Evolutionary conservation across 2,113 vertebrate species (phyloP), one percentile per base, ranked within the genome.

Genomic region (Aptenodytes patagonicus): DNA sequence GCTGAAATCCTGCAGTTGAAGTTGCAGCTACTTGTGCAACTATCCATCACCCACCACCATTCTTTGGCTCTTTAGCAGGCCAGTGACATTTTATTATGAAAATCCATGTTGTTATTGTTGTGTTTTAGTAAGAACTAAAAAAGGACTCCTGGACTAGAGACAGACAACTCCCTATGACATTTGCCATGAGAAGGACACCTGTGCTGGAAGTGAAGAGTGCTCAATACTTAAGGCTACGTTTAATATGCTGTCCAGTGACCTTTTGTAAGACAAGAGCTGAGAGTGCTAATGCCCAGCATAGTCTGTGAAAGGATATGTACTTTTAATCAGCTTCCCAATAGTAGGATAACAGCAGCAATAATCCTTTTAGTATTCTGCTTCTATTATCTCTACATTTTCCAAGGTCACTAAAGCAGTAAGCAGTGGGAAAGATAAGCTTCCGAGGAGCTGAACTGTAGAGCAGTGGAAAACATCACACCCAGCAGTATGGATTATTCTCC

Each of bases 261-360:
- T 72, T 85, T 51, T 26, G 14, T 32, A 73, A 80, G 40, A 49
- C 71, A 68, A 83, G 70, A 95, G 34, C 70, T 92, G 64, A 9
- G n/a, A 57, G 20, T 75, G 60, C 52, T 90, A 73, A 89, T 58
- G 55, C 38, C 20, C 44, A 70, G 34, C 19, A 36, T 66, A 57
- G 62, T 36, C 46, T 57, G 20, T 83, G 88, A 83, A 83, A 92
- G 52, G 62, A 65, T 86, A 61, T 16, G 51, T 88, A 71, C 62
- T 89, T 83, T 81, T 83, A 92, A 90, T 86, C 76, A 93, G 62
- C 76, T 95, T 88, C 76, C 61, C 85, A 83, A 58, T 46, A 77
- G 75, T 17, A 77, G 60, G 79, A 61, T 88, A 88, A 89, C 83
- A 83, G 86, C 65, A 85, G 58, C 58, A 73, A 46, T 88, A 80